A percentile compares a stretch with the other conserved stretches of the same genome.
Evolutionary conservation across 2,113 vertebrate genomes (phyloP).

Genomic region (Variabilichromis moorii): DNA sequence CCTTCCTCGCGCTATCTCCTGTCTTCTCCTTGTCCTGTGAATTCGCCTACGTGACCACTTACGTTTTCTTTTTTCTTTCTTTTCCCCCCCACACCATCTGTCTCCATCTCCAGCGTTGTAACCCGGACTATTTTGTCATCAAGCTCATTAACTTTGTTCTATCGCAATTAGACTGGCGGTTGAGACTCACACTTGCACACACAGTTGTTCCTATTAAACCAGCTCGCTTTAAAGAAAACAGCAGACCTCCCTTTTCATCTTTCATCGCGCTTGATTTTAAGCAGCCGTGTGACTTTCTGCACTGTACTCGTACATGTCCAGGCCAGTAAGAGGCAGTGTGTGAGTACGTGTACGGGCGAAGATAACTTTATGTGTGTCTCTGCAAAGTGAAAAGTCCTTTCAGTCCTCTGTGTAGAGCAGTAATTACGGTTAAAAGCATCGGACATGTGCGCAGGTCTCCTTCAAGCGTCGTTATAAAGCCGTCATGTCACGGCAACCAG

Average conservation of each 20-base stretch:
- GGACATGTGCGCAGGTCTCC: background rate
- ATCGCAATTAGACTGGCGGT: background rate
- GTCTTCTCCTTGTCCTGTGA: background rate
- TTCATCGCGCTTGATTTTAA: background rate
- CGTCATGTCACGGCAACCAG: background rate
- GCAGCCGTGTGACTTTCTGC: background rate
- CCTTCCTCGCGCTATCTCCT: background rate
- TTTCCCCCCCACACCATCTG: background rate
- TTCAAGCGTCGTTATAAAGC: background rate
- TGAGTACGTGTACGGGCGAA: background rate
- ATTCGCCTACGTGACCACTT: constrained; percentile 47
- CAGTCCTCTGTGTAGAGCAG: background rate
- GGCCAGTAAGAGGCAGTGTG: background rate
- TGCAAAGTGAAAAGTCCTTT: background rate
- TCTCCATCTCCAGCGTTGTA: background rate
- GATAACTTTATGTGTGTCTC: background rate
- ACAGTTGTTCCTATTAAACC: background rate
- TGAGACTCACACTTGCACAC: background rate
- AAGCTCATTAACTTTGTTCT: constrained; percentile 39
- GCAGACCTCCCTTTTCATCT: background rate
- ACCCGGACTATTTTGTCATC: constrained; percentile 36
- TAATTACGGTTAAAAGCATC: background rate
- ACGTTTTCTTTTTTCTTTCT: background rate
- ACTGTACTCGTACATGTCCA: background rate
- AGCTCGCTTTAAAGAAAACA: background rate